Evolutionary conservation across 2,797 vertebrate species (phyloP), one percentile per base, ranked within the genome.

Genomic region (Myotis planiceps): DNA sequence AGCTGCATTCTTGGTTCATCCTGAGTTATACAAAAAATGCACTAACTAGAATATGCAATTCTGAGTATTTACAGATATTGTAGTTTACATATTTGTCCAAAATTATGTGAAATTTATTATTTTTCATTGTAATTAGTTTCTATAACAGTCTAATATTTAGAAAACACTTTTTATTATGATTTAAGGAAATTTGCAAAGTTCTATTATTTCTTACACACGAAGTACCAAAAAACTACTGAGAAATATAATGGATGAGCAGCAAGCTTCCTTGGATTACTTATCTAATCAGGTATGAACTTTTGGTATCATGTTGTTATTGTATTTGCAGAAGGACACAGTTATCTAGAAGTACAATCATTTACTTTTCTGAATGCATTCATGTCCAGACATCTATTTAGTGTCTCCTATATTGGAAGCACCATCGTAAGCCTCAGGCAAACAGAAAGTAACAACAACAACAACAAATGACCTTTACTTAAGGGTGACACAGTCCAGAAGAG

Each of bases 161-260:
- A 71, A 51, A 10, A 84, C 65, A 86, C 76, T 96, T 94, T 98
- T 97, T 92, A 87, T 86, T 89, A 65, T 89, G 74, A 58, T 98
- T 97, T 94, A 96, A 99, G 99, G 98, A 95, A 99, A 99, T 98
- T 96, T 99, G 80, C 99, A 99, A 98, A 99, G 99, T 97, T 99
- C 99, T 89, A 98, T 99, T 97, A 92, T 99, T 98, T 98, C 98
- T 79, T 99, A 99, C 96, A 99, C 99, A 96, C 99, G 99, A 97
- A 99, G 98, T 98, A 99, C 99, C 80, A 99, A 99, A 95, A 99
- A 99, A 97, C 94, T 99, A 95, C 97, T 99, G 80, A 99, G 99
- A 97, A 99, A 99, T 89, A 99, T 99, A 98, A 99, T 99, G 98
- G 99, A 99, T 91, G 99, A 99, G 88, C 99, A 99, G 75, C 99